Percentiles rank a stretch among this genome's conserved stretches.
Conservation (phyloP, 30 jellyfish, hydroid and myxozoan species). For the Aurelia aurita region DNA sequence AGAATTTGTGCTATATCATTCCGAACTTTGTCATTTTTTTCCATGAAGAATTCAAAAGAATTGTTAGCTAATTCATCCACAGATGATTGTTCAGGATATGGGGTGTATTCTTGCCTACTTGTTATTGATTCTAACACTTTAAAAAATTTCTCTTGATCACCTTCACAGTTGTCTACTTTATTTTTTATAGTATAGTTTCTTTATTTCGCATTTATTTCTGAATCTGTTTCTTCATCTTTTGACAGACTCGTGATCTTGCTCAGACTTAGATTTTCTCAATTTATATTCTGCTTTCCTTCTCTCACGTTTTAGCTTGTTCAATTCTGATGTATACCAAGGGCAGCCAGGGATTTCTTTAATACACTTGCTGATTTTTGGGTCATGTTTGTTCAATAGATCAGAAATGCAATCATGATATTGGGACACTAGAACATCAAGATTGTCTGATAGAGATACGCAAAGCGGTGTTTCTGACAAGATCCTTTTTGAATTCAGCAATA, state of each 20-base stretch:
- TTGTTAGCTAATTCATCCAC: neutral
- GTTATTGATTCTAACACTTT: conserved; percentile 2
- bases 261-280: neutral
- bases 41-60: neutral
- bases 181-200: neutral
- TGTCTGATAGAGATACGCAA: neutral
- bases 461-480: neutral
- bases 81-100: conserved; percentile 5
- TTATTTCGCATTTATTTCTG: neutral
- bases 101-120: conserved; percentile 5
- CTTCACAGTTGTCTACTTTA: conserved; percentile 9
- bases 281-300: conserved; percentile 5
- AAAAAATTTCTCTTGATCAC: neutral
- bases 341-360: conserved; percentile 1
- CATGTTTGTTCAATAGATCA: neutral
- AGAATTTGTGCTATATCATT: no score
- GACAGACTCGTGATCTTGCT: neutral
- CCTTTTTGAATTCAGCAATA: neutral
- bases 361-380: neutral
- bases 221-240: neutral
- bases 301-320: neutral
- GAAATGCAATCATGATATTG: conserved; percentile 1
- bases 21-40: no score
- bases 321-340: neutral
- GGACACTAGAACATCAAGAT: conserved; percentile 3